Percentiles rank a stretch among this genome's conserved stretches.
phyloP scores from a whole-genome alignment of 2,797 vertebrate genomes.

The Zenarchopterus dispar region DNA sequence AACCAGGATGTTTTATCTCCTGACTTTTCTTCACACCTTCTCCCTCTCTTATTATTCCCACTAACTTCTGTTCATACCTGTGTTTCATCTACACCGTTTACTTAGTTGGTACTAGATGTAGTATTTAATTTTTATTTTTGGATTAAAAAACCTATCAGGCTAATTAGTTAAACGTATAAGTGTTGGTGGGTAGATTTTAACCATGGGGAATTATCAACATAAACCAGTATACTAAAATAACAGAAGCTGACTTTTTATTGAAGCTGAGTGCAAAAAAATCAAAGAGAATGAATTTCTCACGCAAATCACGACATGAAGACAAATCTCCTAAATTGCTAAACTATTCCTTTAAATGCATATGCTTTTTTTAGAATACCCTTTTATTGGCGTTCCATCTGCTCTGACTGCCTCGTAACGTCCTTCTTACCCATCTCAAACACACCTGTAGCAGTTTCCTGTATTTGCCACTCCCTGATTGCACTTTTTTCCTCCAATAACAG shows the following conservation, averaged over 20 bases:
- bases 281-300: neutral
- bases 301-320: neutral
- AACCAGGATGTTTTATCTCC: slow-evolving; percentile 34
- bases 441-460: slow-evolving; percentile 13
- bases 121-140: neutral
- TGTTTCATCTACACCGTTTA: too few species aligned
- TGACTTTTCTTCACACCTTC: slow-evolving; percentile 1
- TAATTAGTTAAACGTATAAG: neutral
- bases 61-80: neutral
- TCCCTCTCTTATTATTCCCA: neutral
- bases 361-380: neutral
- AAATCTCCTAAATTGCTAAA: neutral
- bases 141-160: neutral
- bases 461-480: neutral
- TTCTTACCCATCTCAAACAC: slow-evolving; percentile 5
- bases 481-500: neutral
- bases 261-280: neutral
- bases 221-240: neutral
- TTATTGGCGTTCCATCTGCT: neutral
- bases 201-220: neutral
- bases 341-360: neutral
- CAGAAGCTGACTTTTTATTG: neutral
- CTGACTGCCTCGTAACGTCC: neutral
- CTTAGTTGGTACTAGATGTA: neutral
- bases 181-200: neutral